Evolutionary conservation across 2,888 invertebrate species (phyloP).

Genomic region (Fragum whitleyi): DNA sequence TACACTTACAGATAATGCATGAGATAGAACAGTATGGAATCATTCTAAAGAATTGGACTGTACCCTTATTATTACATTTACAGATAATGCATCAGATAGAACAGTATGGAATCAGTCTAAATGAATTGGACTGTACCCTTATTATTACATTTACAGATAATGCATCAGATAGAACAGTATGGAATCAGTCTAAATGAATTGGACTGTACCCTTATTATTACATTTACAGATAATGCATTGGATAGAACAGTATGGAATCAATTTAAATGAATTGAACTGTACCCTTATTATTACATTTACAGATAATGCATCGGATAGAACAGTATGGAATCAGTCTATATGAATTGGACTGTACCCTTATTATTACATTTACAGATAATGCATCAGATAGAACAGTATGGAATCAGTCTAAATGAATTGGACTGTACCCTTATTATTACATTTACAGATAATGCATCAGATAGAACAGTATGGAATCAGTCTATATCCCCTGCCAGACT

Average conservation of each 20-base stretch:
- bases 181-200: slow-evolving; percentile 16
- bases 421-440: slow-evolving; percentile 5
- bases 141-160: slow-evolving; percentile 87
- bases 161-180: slow-evolving; percentile 89
- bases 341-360: background rate
- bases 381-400: slow-evolving; percentile 95
- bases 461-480: slow-evolving; percentile 96
- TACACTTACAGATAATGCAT: slow-evolving; percentile 90
- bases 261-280: background rate
- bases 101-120: slow-evolving; percentile 94
- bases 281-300: slow-evolving; percentile 22
- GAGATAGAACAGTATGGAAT: slow-evolving; percentile 96
- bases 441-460: slow-evolving; percentile 92
- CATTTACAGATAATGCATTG: slow-evolving; percentile 91
- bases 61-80: slow-evolving; percentile 27
- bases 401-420: slow-evolving; percentile 91
- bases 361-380: slow-evolving; percentile 88
- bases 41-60: slow-evolving; percentile 88
- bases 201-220: background rate
- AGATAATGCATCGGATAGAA: slow-evolving; percentile 8
- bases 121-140: no score
- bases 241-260: slow-evolving; percentile 63
- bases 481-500: slow-evolving; percentile 97
- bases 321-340: slow-evolving; percentile 1
- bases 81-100: slow-evolving; percentile 96